These are phyloP conservation scores for Neoaliturus tenellus DNA, from an alignment of 2,888 invertebrate species.

Conservation along the genomic window DNA sequence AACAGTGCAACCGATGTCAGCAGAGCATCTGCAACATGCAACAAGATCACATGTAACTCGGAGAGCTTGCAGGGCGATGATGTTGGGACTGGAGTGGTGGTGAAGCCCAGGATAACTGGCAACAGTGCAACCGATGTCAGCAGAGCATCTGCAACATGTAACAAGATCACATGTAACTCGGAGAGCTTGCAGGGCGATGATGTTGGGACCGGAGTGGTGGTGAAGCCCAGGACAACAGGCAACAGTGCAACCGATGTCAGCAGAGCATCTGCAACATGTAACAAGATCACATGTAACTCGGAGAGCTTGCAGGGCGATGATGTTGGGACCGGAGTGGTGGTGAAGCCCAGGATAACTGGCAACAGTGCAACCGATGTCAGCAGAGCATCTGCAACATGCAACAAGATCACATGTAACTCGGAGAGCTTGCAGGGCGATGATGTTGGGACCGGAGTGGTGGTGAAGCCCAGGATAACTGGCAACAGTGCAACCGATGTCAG, in stretches of 20 bases:
- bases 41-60: neutral
- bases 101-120: conserved; percentile 67
- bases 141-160: conserved; percentile 47
- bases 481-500: conserved; percentile 54
- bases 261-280: conserved; percentile 44
- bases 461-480: conserved; percentile 67
- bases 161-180: conserved; percentile 74
- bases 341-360: conserved; percentile 67
- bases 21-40: conserved; percentile 53
- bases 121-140: conserved; percentile 54
- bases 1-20: conserved; percentile 54
- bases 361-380: conserved; percentile 54
- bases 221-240: conserved; percentile 67
- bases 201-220: conserved; percentile 74
- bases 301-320: conserved; percentile 79
- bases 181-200: conserved; percentile 79
- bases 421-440: conserved; percentile 79
- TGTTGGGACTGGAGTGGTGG: conserved; percentile 74
- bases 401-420: conserved; percentile 77
- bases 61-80: conserved; percentile 76
- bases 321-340: conserved; percentile 74
- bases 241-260: conserved; percentile 54
- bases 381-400: conserved; percentile 47
- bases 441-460: conserved; percentile 74
- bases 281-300: conserved; percentile 74